Conservation (phyloP, 2,888 invertebrate genomes). For the Diplolepis rosae region DNA sequence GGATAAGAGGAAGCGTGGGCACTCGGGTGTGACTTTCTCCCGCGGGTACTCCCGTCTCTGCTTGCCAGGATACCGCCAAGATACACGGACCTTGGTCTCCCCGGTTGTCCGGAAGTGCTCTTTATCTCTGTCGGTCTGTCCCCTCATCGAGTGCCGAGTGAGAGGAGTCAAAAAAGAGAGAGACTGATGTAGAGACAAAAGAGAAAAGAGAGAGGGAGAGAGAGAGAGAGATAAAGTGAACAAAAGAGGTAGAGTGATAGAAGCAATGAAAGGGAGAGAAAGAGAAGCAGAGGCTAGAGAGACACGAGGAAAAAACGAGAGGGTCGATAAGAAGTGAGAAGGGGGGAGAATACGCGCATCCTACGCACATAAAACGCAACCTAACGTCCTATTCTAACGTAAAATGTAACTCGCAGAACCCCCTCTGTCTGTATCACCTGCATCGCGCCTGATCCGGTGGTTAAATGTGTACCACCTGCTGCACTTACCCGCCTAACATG, state of each 20-base stretch:
- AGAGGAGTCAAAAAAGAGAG: constrained; percentile 42
- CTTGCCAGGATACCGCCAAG: constrained; percentile 57
- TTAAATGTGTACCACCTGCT: constrained; percentile 55
- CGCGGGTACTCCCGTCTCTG: constrained; percentile 67
- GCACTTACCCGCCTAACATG: constrained; percentile 46
- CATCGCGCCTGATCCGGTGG: constrained; percentile 42
- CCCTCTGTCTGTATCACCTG: constrained; percentile 54
- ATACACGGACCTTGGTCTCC: constrained; percentile 63
- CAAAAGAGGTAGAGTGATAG: neutral
- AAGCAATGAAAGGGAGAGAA: constrained; percentile 25
- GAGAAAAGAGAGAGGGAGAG: neutral
- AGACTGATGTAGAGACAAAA: constrained; percentile 28
- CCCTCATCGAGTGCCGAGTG: constrained; percentile 57
- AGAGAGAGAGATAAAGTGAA: neutral
- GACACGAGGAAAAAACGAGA: constrained; percentile 21
- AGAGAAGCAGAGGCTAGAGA: neutral
- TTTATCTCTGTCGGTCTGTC: constrained; percentile 73
- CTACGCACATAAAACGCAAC: constrained; percentile 42
- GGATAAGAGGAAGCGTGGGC: constrained; percentile 73
- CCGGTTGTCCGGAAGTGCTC: constrained; percentile 70
- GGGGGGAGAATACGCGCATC: constrained; percentile 31
- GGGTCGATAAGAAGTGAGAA: neutral
- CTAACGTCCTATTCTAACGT: constrained; percentile 40
- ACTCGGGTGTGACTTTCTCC: constrained; percentile 72
- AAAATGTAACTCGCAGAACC: constrained; percentile 38